phyloP scores from a whole-genome alignment of 2,888 invertebrate genomes.

The Ochlodes sylvanus region DNA sequence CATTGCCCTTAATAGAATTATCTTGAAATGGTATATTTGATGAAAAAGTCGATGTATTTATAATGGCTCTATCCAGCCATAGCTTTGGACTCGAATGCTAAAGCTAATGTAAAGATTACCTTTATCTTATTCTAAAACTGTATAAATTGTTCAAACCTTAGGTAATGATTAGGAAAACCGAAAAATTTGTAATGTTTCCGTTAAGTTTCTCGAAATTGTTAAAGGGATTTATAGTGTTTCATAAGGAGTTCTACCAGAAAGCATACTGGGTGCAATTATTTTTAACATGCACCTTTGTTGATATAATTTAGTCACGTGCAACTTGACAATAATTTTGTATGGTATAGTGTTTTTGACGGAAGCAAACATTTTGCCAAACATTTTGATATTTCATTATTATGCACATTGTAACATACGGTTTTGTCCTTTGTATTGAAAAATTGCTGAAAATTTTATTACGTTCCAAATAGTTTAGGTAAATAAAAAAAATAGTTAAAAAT shows the following conservation, averaged over 20 bases:
- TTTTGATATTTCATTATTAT: constrained; percentile 28
- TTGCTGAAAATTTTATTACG: background rate
- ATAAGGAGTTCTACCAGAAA: background rate
- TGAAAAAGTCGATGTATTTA: background rate
- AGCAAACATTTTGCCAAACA: constrained; percentile 29
- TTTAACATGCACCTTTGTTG: constrained; percentile 1
- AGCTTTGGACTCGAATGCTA: background rate
- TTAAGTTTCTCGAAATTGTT: constrained; percentile 7
- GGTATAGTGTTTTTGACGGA: constrained; percentile 10
- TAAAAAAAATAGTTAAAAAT: background rate
- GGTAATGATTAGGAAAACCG: background rate
- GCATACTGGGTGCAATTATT: constrained; percentile 5
- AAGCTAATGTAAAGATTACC: background rate
- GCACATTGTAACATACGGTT: constrained; percentile 26
- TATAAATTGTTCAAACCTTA: background rate
- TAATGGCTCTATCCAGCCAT: background rate
- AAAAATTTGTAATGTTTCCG: background rate
- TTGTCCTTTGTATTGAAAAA: background rate
- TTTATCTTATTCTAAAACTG: background rate
- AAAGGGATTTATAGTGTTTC: background rate
- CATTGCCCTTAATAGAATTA: background rate
- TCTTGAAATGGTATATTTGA: background rate
- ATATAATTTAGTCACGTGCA: background rate
- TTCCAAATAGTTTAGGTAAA: background rate
- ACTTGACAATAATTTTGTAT: constrained; percentile 30